phyloP scores from a whole-genome alignment of 2,888 invertebrate species.

The Hemicrepidius hirtus region DNA sequence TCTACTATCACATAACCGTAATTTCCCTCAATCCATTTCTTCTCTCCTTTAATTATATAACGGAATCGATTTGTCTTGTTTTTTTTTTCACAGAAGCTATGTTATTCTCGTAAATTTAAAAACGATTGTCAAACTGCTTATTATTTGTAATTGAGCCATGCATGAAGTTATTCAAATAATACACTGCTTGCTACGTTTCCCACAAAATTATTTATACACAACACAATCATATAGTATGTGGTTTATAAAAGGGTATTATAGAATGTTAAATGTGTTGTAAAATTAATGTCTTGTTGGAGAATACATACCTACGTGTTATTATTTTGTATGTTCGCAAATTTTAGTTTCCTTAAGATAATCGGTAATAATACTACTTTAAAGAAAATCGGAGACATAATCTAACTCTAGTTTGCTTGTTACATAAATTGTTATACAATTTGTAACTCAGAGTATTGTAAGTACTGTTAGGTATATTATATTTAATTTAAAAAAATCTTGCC shows the following conservation, averaged over 20 bases:
- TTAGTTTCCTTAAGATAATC: background rate
- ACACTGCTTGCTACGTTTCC: conserved; percentile 53
- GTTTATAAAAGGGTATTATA: background rate
- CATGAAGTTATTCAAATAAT: conserved; percentile 54
- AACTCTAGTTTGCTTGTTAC: too few species aligned
- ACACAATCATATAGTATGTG: conserved; percentile 36
- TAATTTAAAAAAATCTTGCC: too few species aligned
- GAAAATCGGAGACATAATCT: too few species aligned
- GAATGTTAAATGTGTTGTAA: background rate
- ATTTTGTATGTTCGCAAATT: too few species aligned
- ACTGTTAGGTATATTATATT: too few species aligned
- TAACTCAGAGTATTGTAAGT: too few species aligned
- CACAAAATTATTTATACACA: conserved; percentile 52
- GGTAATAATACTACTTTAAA: too few species aligned
- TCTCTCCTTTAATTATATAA: conserved; percentile 35
- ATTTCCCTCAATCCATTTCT: background rate
- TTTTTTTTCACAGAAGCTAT: conserved; percentile 32
- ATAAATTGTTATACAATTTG: too few species aligned
- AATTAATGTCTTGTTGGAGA: background rate
- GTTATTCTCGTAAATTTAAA: conserved; percentile 39
- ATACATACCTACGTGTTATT: too few species aligned
- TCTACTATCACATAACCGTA: background rate
- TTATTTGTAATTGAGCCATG: conserved; percentile 48
- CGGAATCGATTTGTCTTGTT: conserved; percentile 35
- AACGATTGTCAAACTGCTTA: conserved; percentile 46